phyloP scores from a whole-genome alignment of 2,113 vertebrate genomes.

The Platanista minor region DNA sequence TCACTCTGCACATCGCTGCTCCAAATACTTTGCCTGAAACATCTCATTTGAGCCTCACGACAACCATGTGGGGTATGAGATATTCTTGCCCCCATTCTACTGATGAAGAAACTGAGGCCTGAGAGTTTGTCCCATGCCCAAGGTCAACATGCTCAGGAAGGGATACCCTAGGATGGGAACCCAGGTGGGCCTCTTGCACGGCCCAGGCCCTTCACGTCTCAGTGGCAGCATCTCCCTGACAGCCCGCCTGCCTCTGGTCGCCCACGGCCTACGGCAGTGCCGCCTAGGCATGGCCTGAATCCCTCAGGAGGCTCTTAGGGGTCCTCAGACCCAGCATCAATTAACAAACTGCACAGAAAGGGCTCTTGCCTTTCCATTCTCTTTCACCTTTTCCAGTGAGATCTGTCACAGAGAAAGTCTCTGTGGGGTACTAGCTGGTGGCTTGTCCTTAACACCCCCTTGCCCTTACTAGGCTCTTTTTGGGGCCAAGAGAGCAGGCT shows the following conservation, averaged over 20 bases:
- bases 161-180: accelerated
- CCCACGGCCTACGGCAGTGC: accelerated
- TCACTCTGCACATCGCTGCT: accelerated
- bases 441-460: no score
- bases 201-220: accelerated
- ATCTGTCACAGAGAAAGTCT: accelerated
- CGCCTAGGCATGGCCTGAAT: accelerated
- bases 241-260: accelerated
- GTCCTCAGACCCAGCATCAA: neutral
- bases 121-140: no score
- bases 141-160: neutral
- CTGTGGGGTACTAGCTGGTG: accelerated
- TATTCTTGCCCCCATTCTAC: neutral
- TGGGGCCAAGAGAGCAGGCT: neutral
- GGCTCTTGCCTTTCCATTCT: neutral
- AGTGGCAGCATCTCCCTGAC: no score
- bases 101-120: neutral
- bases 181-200: neutral
- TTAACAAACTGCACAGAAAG: accelerated
- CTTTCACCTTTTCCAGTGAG: neutral
- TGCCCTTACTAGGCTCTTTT: neutral
- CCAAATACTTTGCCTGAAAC: accelerated
- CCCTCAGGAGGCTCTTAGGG: accelerated
- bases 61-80: accelerated
- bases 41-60: accelerated